phyloP scores from a whole-genome alignment of 2,113 vertebrate genomes.

The Hippolais icterina region DNA sequence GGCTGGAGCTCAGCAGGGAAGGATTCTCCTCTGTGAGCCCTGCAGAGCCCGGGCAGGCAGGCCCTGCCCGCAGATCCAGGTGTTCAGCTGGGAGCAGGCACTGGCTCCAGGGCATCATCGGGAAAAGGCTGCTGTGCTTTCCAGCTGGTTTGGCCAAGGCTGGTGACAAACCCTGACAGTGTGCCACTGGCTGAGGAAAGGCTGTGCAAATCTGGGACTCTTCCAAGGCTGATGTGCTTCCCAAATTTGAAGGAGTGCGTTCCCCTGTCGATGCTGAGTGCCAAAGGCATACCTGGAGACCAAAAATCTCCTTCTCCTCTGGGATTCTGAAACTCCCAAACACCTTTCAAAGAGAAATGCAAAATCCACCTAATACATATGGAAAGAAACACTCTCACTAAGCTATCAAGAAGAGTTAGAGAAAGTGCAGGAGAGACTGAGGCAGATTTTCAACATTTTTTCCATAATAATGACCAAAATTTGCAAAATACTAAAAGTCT shows the following conservation, averaged over 20 bases:
- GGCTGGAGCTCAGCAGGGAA: neutral
- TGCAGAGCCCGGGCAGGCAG: neutral
- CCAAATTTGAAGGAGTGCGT: neutral
- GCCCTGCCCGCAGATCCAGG: neutral
- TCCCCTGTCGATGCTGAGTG: neutral
- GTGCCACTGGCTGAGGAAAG: slow-evolving; percentile 1
- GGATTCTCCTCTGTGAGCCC: neutral
- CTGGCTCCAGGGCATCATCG: neutral
- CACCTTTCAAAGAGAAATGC: neutral
- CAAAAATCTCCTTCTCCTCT: neutral
- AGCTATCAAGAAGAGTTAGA: slow-evolving; percentile 19
- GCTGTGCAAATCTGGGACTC: neutral
- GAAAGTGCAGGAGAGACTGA: neutral
- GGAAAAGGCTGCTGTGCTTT: slow-evolving; percentile 9
- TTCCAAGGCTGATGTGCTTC: slow-evolving; percentile 31
- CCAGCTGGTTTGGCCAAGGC: slow-evolving; percentile 54
- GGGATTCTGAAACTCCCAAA: neutral
- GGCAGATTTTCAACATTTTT: neutral
- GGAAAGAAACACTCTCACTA: slow-evolving; percentile 11
- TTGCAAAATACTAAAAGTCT: slow-evolving; percentile 70
- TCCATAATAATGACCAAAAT: slow-evolving; percentile 61
- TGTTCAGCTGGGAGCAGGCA: slow-evolving; percentile 5
- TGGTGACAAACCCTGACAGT: slow-evolving; percentile 29
- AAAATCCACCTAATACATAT: slow-evolving; percentile 11
- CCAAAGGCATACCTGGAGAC: neutral